These are phyloP conservation scores for Drosophila lacertosa DNA, from an alignment of 1,140 invertebrate genomes.

Conservation along the genomic window DNA sequence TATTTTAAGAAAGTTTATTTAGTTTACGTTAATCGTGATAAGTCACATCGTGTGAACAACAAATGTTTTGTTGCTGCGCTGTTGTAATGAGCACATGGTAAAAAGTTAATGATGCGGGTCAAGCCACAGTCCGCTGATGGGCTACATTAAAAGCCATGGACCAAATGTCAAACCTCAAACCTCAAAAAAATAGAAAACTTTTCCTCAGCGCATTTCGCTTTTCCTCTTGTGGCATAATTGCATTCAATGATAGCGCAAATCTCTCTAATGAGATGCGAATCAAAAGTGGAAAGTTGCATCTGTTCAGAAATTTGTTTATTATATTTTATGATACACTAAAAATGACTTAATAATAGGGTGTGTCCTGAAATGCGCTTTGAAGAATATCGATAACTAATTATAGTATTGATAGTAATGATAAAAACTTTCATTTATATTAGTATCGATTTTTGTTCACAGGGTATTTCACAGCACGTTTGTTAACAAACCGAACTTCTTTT, in stretches of 20 bases:
- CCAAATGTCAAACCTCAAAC: conserved; percentile 75
- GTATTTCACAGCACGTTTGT: conserved; percentile 5
- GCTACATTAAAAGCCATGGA: conserved; percentile 64
- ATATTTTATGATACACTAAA: no score
- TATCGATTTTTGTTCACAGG: conserved; percentile 6
- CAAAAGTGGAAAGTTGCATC: no score
- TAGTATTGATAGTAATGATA: no score
- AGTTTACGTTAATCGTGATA: not conserved
- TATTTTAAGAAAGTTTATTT: no score
- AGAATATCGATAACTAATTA: no score
- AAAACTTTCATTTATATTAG: no score
- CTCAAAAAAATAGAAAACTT: conserved; percentile 53
- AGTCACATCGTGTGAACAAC: conserved; percentile 48
- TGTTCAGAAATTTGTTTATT: no score
- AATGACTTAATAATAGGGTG: no score
- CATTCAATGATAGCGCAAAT: not conserved
- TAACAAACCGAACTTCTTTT: not conserved
- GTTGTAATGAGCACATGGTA: conserved; percentile 54
- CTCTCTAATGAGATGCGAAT: no score
- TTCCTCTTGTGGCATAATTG: conserved; percentile 28
- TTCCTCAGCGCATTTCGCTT: conserved; percentile 42
- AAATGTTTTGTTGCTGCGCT: conserved; percentile 18
- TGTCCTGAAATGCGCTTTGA: no score
- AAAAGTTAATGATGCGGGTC: conserved; percentile 78
- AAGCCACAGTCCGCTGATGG: conserved; percentile 42